phyloP scores from a whole-genome alignment of 2,797 vertebrate species.

The Cetoscarus ocellatus region DNA sequence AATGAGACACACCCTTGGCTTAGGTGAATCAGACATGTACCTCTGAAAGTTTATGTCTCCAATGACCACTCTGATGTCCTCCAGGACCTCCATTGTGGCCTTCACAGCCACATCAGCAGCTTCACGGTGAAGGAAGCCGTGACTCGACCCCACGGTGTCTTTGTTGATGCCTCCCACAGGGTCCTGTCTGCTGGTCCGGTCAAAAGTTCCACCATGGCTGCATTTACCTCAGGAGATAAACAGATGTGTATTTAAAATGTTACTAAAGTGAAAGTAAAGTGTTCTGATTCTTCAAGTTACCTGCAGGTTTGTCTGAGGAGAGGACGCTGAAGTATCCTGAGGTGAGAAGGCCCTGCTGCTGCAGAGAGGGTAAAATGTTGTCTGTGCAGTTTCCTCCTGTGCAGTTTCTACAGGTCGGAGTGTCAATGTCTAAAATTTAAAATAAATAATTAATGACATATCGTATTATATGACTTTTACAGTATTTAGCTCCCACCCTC shows the following conservation, averaged over 20 bases:
- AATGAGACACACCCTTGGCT: no score
- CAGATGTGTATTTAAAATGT: background rate
- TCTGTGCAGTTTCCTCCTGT: conserved; percentile 44
- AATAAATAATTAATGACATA: no score
- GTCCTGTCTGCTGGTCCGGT: conserved; percentile 50
- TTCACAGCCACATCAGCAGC: conserved; percentile 72
- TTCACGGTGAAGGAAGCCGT: conserved; percentile 64
- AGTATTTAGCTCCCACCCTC: no score
- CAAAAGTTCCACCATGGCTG: conserved; percentile 70
- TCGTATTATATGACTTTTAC: no score
- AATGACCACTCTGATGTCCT: conserved; percentile 66
- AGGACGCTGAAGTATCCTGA: conserved; percentile 76
- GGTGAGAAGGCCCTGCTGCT: conserved; percentile 70
- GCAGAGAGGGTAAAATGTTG: conserved; percentile 75
- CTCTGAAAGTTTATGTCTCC: conserved; percentile 72
- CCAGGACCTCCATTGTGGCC: conserved; percentile 78
- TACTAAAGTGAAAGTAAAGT: background rate
- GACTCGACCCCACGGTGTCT: conserved; percentile 51
- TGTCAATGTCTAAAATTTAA: conserved; percentile 45
- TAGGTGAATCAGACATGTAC: conserved; percentile 52
- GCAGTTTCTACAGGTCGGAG: conserved; percentile 79
- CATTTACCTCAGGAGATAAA: conserved; percentile 70
- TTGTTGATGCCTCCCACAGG: conserved; percentile 81
- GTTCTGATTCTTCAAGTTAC: conserved; percentile 15
- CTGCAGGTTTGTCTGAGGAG: conserved; percentile 72